Percentiles rank a stretch among this genome's conserved stretches.
Evolutionary conservation across 2,888 invertebrate species (phyloP).

Genomic region (Smittia aterrima): DNA sequence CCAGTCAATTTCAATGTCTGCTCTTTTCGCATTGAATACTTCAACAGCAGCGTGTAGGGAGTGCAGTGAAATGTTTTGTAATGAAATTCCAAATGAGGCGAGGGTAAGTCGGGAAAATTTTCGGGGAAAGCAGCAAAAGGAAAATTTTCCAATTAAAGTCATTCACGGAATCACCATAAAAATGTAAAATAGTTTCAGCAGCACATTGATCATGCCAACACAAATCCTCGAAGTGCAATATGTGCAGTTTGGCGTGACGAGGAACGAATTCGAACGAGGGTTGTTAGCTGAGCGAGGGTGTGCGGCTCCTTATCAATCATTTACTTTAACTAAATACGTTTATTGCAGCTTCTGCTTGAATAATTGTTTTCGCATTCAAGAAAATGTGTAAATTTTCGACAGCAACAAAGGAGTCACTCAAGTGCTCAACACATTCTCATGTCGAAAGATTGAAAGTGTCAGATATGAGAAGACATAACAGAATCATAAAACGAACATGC

Average conservation of each 20-base stretch:
- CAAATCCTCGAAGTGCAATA: constrained; percentile 3
- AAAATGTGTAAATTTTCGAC: not conserved
- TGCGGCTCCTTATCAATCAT: constrained; percentile 5
- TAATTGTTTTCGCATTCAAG: not conserved
- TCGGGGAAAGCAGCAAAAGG: not conserved
- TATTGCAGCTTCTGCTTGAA: not conserved
- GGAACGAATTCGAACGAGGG: too few species aligned
- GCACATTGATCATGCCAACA: not conserved
- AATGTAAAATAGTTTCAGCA: constrained; percentile 10
- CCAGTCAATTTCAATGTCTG: not conserved
- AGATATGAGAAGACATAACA: not conserved
- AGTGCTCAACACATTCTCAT: too few species aligned
- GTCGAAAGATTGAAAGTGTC: not conserved
- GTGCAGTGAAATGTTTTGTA: constrained; percentile 5
- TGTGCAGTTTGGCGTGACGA: constrained; percentile 23
- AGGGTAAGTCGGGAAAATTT: not conserved
- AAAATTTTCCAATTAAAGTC: constrained; percentile 27
- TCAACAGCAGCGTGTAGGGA: not conserved
- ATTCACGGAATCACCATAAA: constrained; percentile 9
- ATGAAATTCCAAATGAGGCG: constrained; percentile 15
- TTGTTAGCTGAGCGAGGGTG: constrained; percentile 14
- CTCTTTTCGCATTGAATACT: not conserved
- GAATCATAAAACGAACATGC: not conserved
- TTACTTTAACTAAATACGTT: not conserved
- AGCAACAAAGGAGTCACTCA: too few species aligned